Percentiles rank a stretch among this genome's conserved stretches.
Evolutionary conservation across 2,113 vertebrate species (phyloP).

Genomic region (Cryptotis parvus): DNA sequence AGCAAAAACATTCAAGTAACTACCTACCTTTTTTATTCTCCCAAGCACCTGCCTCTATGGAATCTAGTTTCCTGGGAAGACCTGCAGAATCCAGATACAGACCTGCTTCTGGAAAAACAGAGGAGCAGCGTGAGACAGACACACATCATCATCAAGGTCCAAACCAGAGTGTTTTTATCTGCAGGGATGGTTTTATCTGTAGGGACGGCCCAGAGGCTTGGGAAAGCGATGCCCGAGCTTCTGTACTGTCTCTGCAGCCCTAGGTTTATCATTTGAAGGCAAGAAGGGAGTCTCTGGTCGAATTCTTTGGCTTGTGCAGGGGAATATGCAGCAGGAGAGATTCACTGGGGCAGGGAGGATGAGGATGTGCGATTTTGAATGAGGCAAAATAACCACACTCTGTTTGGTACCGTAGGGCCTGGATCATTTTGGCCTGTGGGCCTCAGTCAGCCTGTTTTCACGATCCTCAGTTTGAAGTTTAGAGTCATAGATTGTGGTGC

Average conservation of each 20-base stretch:
- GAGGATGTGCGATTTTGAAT: too few relatives aligned
- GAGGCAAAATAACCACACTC: neutral
- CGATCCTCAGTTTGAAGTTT: too few relatives aligned
- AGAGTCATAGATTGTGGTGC: too few relatives aligned
- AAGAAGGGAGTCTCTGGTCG: neutral
- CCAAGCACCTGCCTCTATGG: neutral
- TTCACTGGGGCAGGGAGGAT: neutral
- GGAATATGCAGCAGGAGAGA: neutral
- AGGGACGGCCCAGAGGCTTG: constrained; percentile 12
- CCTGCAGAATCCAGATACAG: constrained; percentile 21
- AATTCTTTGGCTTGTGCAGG: constrained; percentile 5
- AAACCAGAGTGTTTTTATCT: neutral
- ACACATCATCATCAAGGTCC: neutral
- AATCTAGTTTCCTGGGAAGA: neutral
- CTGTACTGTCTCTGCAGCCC: too few relatives aligned
- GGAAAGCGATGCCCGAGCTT: neutral
- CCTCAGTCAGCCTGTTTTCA: neutral
- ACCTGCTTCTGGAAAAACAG: constrained; percentile 22
- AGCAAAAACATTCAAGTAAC: neutral
- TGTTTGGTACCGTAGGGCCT: neutral
- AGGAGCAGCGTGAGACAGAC: neutral
- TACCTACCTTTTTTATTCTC: constrained; percentile 13
- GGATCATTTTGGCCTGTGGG: neutral
- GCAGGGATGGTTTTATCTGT: neutral
- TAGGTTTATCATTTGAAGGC: neutral